Conservation (phyloP, 2,888 invertebrate genomes). For the Ormyrus labotus region DNA sequence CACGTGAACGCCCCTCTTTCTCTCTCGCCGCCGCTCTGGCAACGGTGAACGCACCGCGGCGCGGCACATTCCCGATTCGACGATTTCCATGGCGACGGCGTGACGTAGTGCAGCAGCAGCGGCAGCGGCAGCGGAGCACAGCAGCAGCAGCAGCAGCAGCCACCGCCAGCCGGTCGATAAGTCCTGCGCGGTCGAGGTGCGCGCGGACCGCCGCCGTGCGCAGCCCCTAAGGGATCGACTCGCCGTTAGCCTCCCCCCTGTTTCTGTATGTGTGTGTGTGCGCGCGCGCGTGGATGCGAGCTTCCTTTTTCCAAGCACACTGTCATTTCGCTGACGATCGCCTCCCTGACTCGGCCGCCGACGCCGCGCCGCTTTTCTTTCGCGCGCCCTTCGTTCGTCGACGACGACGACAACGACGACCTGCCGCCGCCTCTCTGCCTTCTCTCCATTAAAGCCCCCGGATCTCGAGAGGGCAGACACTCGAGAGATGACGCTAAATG, state of each 20-base stretch:
- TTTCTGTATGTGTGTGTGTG: conserved; percentile 2
- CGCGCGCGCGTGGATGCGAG: neutral
- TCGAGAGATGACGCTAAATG: conserved; percentile 57
- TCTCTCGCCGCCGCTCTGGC: neutral
- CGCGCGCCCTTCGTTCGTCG: conserved; percentile 6
- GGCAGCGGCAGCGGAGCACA: no score
- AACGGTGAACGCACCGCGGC: neutral
- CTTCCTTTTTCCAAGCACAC: no score
- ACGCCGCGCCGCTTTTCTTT: conserved; percentile 14
- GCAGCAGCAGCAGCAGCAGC: no score
- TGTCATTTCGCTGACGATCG: conserved; percentile 6
- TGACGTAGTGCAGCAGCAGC: conserved; percentile 27
- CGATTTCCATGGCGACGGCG: conserved; percentile 59
- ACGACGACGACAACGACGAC: conserved; percentile 30
- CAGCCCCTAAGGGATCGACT: conserved; percentile 31
- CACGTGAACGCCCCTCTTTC: conserved; percentile 41
- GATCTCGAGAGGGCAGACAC: conserved; percentile 49
- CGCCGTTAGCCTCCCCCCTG: neutral
- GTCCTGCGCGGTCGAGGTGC: conserved; percentile 47
- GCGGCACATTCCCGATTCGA: conserved; percentile 52
- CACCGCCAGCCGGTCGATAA: conserved; percentile 16
- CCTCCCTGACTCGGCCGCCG: neutral
- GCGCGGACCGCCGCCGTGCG: conserved; percentile 13
- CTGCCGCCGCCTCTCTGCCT: conserved; percentile 35
- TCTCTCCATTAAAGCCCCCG: conserved; percentile 47